Evolutionary conservation across 2,797 vertebrate genomes (phyloP), one percentile per base, ranked within the genome.

Genomic region (Ctenosaura bakeri): DNA sequence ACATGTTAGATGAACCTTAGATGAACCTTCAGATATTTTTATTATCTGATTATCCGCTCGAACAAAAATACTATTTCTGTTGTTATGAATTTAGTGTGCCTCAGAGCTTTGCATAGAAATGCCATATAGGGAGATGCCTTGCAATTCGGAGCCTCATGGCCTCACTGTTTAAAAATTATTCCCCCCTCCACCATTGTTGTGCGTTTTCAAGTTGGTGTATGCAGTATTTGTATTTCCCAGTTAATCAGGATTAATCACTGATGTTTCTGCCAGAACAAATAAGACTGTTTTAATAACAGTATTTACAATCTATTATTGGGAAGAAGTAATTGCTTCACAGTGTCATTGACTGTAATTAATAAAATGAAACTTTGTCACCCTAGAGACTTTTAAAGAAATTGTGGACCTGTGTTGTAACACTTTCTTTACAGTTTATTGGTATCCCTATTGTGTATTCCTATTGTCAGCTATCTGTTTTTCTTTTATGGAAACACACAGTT

Each of bases 281-380:
- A 32, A 26, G 79, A 24, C 59, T 64, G 59, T 50, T 14, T 62
- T 62, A 78, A 64, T 18, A 62, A 83, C 22, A 24, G 38, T 13
- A 12, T 84, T 69, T 84, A 46, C 69, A 80, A 81, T 69, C n/a
- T 52, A 69, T 69, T 64, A 78, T 46, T 66, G 59, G 50, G 76
- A 76, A 50, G 29, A 46, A 87, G 56, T n/a, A 62, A 50, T 50
- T 87, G 76, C 29, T 87, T 87, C 46, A 38, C 8, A 42, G 5
- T 62, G 24, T 29, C 26, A 26, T 29, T 29, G 24, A 20, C 9
- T 20, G 3, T 24, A 66, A 66, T 6, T 9, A 32, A 69, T 18
- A 38, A 69, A 32, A 20, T 86, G 62, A 69, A 64, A 13, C 4
- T 66, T 22, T 88, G 10, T 80, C 35, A 54, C 29, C 54, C 52